Conservation (phyloP, 2,113 vertebrate species). For the Sarotherodon lohbergeri region DNA sequence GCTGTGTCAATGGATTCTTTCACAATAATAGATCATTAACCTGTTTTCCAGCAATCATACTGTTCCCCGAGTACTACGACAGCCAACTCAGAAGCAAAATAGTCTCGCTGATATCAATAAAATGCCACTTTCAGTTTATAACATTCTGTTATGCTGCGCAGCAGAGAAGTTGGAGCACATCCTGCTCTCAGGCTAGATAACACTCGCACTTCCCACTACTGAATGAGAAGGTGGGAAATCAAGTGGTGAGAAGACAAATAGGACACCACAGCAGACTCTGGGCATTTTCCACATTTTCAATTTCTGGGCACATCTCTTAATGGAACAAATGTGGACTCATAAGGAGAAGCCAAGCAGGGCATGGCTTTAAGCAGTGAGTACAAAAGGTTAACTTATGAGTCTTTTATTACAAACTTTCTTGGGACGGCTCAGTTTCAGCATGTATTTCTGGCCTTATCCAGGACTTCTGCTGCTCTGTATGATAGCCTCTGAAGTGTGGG, state of each 20-base stretch:
- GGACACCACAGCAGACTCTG: conserved; percentile 22
- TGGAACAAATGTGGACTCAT: conserved; percentile 51
- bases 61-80: background rate
- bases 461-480: conserved; percentile 60
- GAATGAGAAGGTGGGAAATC: conserved; percentile 56
- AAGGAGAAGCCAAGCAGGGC: conserved; percentile 35
- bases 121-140: conserved; percentile 23
- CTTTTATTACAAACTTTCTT: background rate
- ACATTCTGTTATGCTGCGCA: conserved; percentile 11
- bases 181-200: conserved; percentile 58
- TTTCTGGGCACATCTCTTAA: conserved; percentile 28
- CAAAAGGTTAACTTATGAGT: background rate
- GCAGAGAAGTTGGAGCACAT: conserved; percentile 47
- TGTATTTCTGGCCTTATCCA: conserved; percentile 22
- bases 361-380: conserved; percentile 70
- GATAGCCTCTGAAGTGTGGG: conserved; percentile 53
- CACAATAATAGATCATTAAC: conserved; percentile 62
- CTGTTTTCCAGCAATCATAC: background rate
- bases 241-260: conserved; percentile 46
- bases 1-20: conserved; percentile 44
- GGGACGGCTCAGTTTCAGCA: background rate
- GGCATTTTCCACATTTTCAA: conserved; percentile 27
- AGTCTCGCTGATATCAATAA: conserved; percentile 10
- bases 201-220: conserved; percentile 52
- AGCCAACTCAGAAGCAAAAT: background rate